Evolutionary conservation across 2,113 vertebrate species (phyloP), one percentile per base, ranked within the genome.

Genomic region (Crypturellus undulatus): DNA sequence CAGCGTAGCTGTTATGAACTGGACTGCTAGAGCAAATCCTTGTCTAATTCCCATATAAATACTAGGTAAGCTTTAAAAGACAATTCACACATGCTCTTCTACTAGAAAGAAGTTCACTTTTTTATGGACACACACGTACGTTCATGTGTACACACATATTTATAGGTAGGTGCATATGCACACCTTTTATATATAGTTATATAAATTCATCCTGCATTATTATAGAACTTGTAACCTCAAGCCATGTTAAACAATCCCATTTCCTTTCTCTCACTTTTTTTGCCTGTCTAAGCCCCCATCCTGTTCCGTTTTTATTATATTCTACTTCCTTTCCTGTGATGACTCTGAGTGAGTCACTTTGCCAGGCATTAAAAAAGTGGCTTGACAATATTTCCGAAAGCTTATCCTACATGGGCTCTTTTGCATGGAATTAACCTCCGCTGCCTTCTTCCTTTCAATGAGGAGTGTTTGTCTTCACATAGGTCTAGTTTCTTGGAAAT

Each of bases 231-330:
- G 45, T 89, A 96, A 95, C 86, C 86, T 95, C 62, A 52, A 88
- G 40, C 84, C 80, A 67, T 80, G 88, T 96, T 84, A 84, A 96
- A 96, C 90, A 97, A 94, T 90, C 79, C 86, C 18, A 59, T 96
- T 97, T 97, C 97, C 96, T 96, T 96, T 97, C 95, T 95, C 87
- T 96, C 90, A 68, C 93, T 96, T 97, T 83, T 95, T 96, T 93
- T 92, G 96, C 89, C 85, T 95, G 75, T 94, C 65, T 56, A 84
- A 95, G 91, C 83, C 88, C 68, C 76, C 93, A 96, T 97, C 97
- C 96, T 96, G 97, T 97, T 97, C 95, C 95, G 73, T 79, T 97
- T 96, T 96, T 93, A 95, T 97, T 96, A 92, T 96, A 40, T 96
- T 96, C 95, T 91, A 79, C 96, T 96, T 97, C 97, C 96, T 93